Percentiles rank a stretch among this genome's conserved stretches.
Conservation (phyloP, 2,113 vertebrate genomes). For the Nothoprocta pentlandii region DNA sequence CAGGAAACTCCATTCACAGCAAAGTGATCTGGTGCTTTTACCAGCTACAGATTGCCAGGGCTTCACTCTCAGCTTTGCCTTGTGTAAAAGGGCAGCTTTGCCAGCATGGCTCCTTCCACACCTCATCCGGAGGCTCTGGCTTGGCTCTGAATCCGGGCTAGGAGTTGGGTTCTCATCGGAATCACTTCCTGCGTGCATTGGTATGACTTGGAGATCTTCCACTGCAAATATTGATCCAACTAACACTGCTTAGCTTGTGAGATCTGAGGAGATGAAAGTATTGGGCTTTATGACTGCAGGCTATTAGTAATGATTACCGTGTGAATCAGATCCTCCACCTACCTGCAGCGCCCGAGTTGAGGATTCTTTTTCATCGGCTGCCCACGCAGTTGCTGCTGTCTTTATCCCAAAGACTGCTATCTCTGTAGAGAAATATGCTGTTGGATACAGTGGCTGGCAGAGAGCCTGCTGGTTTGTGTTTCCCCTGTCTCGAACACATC, state of each 20-base stretch:
- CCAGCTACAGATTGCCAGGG: fast-evolving
- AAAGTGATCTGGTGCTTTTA: not conserved
- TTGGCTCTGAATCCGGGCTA: fast-evolving
- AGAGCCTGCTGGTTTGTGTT: not conserved
- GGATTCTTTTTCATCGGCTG: slow-evolving; percentile 2
- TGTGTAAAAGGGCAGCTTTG: fast-evolving
- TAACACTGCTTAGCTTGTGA: not conserved
- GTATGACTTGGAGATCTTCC: slow-evolving; percentile 43
- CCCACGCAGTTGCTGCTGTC: not conserved
- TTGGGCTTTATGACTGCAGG: not conserved
- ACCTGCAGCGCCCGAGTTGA: fast-evolving
- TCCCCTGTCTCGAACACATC: not conserved
- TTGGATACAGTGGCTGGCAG: not conserved
- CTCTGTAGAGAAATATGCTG: not conserved
- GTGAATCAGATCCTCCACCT: slow-evolving; percentile 49
- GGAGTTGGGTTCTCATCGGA: not conserved
- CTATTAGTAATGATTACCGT: not conserved
- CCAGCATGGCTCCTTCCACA: not conserved
- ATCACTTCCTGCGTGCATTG: fast-evolving
- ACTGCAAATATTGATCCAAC: slow-evolving; percentile 50
- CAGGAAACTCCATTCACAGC: not conserved
- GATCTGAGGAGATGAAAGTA: slow-evolving; percentile 21
- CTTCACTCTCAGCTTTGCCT: not conserved
- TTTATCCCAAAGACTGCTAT: not conserved
- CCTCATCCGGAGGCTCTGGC: not conserved